Percentiles rank a stretch among this genome's conserved stretches.
These are phyloP conservation scores for Myripristis jacobus DNA, from an alignment of 2,797 vertebrate genomes.

Conservation along the genomic window DNA sequence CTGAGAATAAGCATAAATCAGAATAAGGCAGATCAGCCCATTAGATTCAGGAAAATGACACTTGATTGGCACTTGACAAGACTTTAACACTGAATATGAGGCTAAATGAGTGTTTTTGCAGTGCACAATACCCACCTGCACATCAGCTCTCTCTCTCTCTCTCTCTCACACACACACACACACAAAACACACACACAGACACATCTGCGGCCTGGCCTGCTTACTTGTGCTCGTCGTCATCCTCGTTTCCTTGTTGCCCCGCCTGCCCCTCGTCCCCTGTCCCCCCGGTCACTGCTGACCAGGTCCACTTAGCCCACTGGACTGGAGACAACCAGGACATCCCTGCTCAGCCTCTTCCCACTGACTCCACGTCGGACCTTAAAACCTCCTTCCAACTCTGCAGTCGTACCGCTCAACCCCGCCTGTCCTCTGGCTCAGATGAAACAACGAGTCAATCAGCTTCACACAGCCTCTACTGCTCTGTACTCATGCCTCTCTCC, in stretches of 20 bases:
- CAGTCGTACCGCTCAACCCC: constrained; percentile 3
- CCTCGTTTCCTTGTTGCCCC: constrained; percentile 58
- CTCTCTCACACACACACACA: constrained; percentile 7
- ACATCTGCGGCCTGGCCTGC: constrained; percentile 46
- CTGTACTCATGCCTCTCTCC: constrained; percentile 21
- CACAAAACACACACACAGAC: constrained; percentile 9
- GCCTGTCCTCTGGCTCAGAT: constrained; percentile 29
- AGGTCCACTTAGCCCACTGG: constrained; percentile 97
- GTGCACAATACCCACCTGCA: not conserved
- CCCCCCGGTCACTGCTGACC: constrained; percentile 91
- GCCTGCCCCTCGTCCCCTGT: constrained; percentile 76
- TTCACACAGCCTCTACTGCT: constrained; percentile 10
- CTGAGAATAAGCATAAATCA: no score
- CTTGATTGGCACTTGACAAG: no score
- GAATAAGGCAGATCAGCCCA: no score
- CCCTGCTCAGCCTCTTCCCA: constrained; percentile 33
- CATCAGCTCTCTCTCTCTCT: not conserved
- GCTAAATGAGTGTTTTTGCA: no score
- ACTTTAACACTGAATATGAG: no score
- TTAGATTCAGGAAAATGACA: no score
- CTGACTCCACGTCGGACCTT: constrained; percentile 6
- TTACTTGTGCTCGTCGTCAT: constrained; percentile 78
- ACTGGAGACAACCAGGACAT: constrained; percentile 94
- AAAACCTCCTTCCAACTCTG: constrained; percentile 29
- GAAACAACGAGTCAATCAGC: constrained; percentile 6